These are phyloP conservation scores for Penaeus japonicus DNA, from an alignment of 1,140 invertebrate species.

Conservation along the genomic window DNA sequence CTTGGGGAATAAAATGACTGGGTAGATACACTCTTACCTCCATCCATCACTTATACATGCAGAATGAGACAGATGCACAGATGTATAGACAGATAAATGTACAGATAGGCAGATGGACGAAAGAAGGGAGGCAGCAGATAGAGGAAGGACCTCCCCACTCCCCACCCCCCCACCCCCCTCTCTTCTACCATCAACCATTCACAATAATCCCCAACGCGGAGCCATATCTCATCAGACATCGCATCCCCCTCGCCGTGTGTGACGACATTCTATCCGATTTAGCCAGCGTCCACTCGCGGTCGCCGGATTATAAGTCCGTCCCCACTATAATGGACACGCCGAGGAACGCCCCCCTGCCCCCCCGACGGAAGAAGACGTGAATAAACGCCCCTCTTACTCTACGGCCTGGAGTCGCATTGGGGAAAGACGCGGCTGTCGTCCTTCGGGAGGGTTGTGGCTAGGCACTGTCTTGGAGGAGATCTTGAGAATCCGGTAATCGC, in stretches of 20 bases:
- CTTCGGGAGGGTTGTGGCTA: not conserved
- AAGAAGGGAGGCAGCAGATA: too few relatives aligned
- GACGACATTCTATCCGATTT: conserved; percentile 43
- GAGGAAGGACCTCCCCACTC: not conserved
- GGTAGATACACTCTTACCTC: too few relatives aligned
- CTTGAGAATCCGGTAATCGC: conserved; percentile 1
- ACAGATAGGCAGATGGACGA: not conserved
- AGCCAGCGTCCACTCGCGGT: conserved; percentile 42
- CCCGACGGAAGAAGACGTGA: not conserved
- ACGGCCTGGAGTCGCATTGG: not conserved
- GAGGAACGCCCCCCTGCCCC: too few relatives aligned
- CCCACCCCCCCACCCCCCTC: not conserved
- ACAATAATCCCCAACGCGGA: too few relatives aligned
- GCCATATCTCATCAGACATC: too few relatives aligned
- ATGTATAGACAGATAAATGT: not conserved
- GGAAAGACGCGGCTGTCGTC: not conserved
- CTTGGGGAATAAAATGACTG: too few relatives aligned
- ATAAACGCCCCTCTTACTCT: not conserved
- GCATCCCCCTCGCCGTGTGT: not conserved
- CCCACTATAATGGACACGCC: not conserved
- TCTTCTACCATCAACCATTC: not conserved
- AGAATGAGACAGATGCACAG: not conserved
- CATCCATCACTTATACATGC: too few relatives aligned
- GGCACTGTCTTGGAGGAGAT: not conserved
- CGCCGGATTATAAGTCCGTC: conserved; percentile 15